Percentiles rank a stretch among this genome's conserved stretches.
phyloP scores from a whole-genome alignment of 1,140 invertebrate genomes.

The Tachypleus tridentatus region DNA sequence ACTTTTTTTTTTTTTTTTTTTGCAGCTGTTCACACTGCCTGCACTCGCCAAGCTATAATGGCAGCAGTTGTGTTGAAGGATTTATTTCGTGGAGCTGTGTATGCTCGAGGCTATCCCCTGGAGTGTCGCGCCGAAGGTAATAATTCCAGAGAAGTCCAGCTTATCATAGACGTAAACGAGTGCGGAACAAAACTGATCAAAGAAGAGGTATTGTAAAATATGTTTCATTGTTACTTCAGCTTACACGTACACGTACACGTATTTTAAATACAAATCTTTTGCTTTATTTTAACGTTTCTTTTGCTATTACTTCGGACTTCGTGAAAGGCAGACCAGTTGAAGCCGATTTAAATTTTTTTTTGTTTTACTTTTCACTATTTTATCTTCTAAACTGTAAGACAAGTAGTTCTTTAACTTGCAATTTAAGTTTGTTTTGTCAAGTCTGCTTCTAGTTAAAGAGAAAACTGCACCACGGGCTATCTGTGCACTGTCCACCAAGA shows the following conservation, averaged over 20 bases:
- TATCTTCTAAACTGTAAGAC: no score
- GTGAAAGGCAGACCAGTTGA: no score
- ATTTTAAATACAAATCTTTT: not conserved
- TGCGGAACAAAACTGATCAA: conserved; percentile 49
- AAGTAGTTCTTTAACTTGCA: no score
- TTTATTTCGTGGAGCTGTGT: conserved; percentile 52
- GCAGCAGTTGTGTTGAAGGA: conserved; percentile 43
- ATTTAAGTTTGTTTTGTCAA: no score
- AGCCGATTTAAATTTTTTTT: no score
- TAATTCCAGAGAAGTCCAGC: conserved; percentile 38
- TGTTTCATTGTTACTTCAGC: not conserved
- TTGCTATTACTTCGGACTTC: no score
- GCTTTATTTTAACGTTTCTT: no score
- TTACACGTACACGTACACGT: not conserved
- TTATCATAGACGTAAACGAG: conserved; percentile 46
- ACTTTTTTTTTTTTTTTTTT: conserved; percentile 6
- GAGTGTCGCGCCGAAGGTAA: conserved; percentile 47
- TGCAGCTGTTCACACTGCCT: conserved; percentile 37
- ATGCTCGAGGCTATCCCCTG: conserved; percentile 53
- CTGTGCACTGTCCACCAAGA: no score
- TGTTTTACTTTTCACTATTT: no score
- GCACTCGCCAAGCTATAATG: conserved; percentile 42
- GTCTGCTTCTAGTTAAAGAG: no score
- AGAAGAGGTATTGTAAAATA: conserved; percentile 23
- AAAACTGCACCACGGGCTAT: no score